These are phyloP conservation scores for Potamilus streckersoni DNA, from an alignment of 1,140 invertebrate genomes.

Conservation along the genomic window DNA sequence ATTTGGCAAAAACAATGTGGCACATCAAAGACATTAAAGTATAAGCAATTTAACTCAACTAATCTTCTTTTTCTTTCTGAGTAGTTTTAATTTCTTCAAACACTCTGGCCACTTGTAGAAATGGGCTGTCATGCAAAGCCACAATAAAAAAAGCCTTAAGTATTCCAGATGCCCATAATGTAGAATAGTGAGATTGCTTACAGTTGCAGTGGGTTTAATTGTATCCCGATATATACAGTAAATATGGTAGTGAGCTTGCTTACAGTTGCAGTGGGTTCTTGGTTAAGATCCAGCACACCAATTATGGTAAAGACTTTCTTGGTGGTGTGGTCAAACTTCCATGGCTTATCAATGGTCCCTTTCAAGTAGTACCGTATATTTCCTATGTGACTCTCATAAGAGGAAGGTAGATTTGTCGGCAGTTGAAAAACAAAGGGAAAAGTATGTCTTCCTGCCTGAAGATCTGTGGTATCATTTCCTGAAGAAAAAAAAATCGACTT, in stretches of 20 bases:
- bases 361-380: constrained; percentile 68
- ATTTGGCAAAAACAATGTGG: too few species aligned
- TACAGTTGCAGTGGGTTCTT: constrained; percentile 38
- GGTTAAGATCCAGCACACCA: constrained; percentile 54
- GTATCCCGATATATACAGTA: too few species aligned
- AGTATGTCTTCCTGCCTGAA: constrained; percentile 59
- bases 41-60: too few species aligned
- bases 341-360: constrained; percentile 67
- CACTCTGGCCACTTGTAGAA: too few species aligned
- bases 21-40: too few species aligned
- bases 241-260: too few species aligned
- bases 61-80: too few species aligned
- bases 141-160: too few species aligned
- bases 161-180: too few species aligned
- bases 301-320: constrained; percentile 55
- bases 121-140: too few species aligned
- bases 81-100: too few species aligned
- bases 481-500: background rate
- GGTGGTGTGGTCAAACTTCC: constrained; percentile 59
- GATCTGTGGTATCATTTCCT: constrained; percentile 27
- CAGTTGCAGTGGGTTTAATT: constrained; percentile 37
- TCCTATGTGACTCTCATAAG: constrained; percentile 67
- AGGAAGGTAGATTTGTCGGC: constrained; percentile 69
- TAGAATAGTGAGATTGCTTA: constrained; percentile 13
- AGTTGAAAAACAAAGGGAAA: constrained; percentile 69